phyloP scores from a whole-genome alignment of 2,113 vertebrate species.

The Galbula dea region DNA sequence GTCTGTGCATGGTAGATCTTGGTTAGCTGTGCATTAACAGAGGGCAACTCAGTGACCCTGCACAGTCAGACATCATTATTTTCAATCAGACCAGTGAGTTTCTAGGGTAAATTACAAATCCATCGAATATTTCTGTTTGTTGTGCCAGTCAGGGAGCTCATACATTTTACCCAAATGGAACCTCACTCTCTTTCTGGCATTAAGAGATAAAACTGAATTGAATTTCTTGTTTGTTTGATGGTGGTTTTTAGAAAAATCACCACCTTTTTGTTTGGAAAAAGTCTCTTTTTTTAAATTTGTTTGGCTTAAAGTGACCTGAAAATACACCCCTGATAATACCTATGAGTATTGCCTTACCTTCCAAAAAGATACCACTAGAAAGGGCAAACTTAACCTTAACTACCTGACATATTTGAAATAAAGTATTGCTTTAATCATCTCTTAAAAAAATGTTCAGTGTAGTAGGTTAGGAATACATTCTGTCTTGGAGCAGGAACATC shows the following conservation, averaged over 20 bases:
- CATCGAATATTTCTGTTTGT: constrained; percentile 41
- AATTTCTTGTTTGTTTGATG: constrained; percentile 47
- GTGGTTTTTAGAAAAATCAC: not conserved
- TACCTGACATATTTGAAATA: not conserved
- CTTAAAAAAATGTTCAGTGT: not conserved
- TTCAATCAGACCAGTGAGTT: constrained; percentile 54
- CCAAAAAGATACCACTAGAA: not conserved
- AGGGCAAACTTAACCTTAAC: not conserved
- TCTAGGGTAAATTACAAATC: constrained; percentile 62
- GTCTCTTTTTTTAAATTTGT: not conserved
- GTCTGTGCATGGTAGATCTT: constrained; percentile 35
- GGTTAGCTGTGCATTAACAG: constrained; percentile 51
- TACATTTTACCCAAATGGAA: constrained; percentile 26
- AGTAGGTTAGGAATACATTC: not conserved
- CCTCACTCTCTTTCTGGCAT: constrained; percentile 18
- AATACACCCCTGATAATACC: not conserved
- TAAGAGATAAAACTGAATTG: constrained; percentile 63
- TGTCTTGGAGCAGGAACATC: not conserved
- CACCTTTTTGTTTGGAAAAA: constrained; percentile 23
- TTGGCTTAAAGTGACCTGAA: constrained; percentile 2
- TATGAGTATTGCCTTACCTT: not conserved
- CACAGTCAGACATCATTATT: constrained; percentile 20
- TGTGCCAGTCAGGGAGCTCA: constrained; percentile 23
- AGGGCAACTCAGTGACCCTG: not conserved
- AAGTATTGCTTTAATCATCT: not conserved